A percentile compares a stretch with the other conserved stretches of the same genome.
phyloP scores from a whole-genome alignment of 2,797 vertebrate genomes.

The Lagodon rhomboides region DNA sequence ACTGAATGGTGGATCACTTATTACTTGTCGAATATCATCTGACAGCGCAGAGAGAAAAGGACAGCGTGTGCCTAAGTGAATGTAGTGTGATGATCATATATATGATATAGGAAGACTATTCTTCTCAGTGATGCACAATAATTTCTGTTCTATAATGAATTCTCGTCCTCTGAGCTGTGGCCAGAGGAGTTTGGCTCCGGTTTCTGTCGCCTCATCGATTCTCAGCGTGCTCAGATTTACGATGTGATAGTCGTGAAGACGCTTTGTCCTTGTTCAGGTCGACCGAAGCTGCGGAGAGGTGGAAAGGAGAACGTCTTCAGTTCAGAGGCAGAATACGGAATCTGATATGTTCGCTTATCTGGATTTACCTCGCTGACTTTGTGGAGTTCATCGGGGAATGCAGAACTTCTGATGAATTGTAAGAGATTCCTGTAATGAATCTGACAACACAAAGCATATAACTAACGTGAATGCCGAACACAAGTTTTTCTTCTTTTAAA shows the following conservation, averaged over 20 bases:
- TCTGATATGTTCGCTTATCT: not conserved
- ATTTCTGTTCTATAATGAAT: not conserved
- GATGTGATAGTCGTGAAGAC: not conserved
- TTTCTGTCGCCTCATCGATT: not conserved
- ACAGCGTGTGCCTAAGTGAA: not conserved
- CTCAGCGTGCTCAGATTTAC: conserved; percentile 4
- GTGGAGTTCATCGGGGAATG: conserved; percentile 14
- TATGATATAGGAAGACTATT: not conserved
- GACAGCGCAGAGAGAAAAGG: not conserved
- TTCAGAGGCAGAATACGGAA: not conserved
- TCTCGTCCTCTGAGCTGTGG: too few relatives aligned
- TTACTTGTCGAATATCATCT: too few relatives aligned
- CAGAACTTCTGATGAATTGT: conserved; percentile 14
- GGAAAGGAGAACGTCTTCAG: not conserved
- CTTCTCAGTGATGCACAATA: too few relatives aligned
- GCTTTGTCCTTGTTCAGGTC: not conserved
- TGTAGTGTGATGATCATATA: not conserved
- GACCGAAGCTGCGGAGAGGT: conserved; percentile 9
- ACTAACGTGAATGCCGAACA: not conserved
- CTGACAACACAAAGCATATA: not conserved
- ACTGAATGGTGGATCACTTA: too few relatives aligned
- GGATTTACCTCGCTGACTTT: not conserved
- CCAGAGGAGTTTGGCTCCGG: not conserved
- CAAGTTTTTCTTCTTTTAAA: not conserved
- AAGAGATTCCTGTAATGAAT: conserved; percentile 50